These are phyloP conservation scores for Euplexia lucipara DNA, from an alignment of 2,888 invertebrate species.

Conservation along the genomic window DNA sequence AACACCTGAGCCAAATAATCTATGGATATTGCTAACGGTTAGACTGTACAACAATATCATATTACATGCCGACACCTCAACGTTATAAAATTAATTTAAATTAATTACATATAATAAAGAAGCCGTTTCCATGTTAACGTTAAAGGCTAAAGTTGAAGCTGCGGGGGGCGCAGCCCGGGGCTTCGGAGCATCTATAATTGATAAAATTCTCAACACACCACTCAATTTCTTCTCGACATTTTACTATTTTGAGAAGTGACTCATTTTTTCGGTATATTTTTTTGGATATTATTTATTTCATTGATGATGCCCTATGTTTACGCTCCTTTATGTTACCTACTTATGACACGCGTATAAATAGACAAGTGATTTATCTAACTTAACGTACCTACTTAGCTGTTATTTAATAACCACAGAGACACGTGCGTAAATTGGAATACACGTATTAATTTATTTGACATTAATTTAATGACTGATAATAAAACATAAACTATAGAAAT, in stretches of 20 bases:
- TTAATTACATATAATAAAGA: constrained; percentile 63
- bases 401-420: constrained; percentile 34
- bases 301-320: constrained; percentile 61
- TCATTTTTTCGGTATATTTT: constrained; percentile 71
- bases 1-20: constrained; percentile 59
- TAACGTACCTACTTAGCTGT: constrained; percentile 25
- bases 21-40: constrained; percentile 53
- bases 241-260: constrained; percentile 77
- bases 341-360: constrained; percentile 48
- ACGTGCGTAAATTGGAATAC: constrained; percentile 34
- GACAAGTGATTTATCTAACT: constrained; percentile 47
- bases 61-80: constrained; percentile 63
- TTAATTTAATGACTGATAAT: constrained; percentile 44
- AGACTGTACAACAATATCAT: constrained; percentile 63
- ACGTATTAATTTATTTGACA: constrained; percentile 38
- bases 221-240: constrained; percentile 80
- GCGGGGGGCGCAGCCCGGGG: constrained; percentile 73
- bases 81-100: constrained; percentile 60
- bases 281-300: constrained; percentile 59
- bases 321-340: constrained; percentile 49
- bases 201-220: constrained; percentile 86
- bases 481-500: constrained; percentile 41
- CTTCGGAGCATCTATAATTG: constrained; percentile 79
- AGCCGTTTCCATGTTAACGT: constrained; percentile 67
- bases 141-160: constrained; percentile 66